Percentiles rank a stretch among this genome's conserved stretches.
phyloP scores from a whole-genome alignment of 2,888 invertebrate species.

The Xestia ashworthii region DNA sequence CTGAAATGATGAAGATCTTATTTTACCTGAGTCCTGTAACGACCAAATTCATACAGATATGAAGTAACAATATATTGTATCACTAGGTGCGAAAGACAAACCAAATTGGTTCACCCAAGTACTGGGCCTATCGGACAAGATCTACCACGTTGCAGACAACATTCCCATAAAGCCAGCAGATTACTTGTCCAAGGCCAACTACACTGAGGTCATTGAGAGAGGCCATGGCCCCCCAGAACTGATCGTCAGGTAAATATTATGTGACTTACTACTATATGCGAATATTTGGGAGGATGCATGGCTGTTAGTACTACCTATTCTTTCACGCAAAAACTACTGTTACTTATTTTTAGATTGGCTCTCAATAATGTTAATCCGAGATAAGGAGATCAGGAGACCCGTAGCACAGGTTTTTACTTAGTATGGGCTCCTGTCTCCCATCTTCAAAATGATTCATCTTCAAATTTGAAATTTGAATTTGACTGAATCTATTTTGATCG shows the following conservation, averaged over 20 bases:
- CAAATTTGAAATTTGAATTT: too few species aligned
- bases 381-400: too few species aligned
- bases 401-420: too few species aligned
- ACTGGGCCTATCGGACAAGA: slow-evolving; percentile 91
- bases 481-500: background rate
- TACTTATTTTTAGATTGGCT: too few species aligned
- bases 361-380: too few species aligned
- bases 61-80: background rate
- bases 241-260: slow-evolving; percentile 86
- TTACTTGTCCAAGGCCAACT: slow-evolving; percentile 92
- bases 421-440: too few species aligned
- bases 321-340: background rate
- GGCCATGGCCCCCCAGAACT: slow-evolving; percentile 93
- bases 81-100: slow-evolving; percentile 32
- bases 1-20: background rate
- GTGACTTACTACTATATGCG: background rate
- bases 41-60: background rate
- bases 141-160: slow-evolving; percentile 92
- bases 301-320: background rate
- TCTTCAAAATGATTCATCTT: too few species aligned
- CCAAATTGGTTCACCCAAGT: slow-evolving; percentile 84
- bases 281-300: background rate
- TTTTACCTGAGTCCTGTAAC: background rate
- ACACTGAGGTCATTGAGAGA: slow-evolving; percentile 93
- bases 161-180: slow-evolving; percentile 91